phyloP scores from a whole-genome alignment of 1,140 invertebrate genomes.

The Diploscapter pachys region DNA sequence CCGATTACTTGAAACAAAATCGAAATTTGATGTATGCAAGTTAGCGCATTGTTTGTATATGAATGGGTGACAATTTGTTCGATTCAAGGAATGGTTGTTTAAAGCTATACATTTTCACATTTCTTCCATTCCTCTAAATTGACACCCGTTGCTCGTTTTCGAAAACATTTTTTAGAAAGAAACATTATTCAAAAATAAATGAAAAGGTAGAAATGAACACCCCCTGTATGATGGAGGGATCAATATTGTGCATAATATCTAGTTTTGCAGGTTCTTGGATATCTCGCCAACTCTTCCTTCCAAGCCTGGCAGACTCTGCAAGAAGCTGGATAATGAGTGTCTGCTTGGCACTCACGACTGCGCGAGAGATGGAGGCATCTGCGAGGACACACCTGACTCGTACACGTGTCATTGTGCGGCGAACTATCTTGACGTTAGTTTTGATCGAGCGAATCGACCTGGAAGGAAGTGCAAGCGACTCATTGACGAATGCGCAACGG shows the following conservation, averaged over 20 bases:
- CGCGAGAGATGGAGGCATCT: slow-evolving; percentile 54
- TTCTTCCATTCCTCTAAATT: too few species aligned
- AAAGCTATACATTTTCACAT: too few species aligned
- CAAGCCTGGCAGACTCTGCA: slow-evolving; percentile 57
- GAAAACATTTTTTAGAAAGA: too few species aligned
- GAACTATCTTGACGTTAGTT: slow-evolving; percentile 56
- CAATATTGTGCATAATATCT: too few species aligned
- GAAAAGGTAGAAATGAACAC: too few species aligned
- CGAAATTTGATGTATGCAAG: too few species aligned
- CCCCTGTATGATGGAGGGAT: too few species aligned
- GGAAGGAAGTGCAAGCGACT: slow-evolving; percentile 57
- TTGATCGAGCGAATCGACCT: slow-evolving; percentile 49
- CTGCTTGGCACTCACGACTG: slow-evolving; percentile 54
- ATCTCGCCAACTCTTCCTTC: slow-evolving; percentile 52
- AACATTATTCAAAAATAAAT: too few species aligned
- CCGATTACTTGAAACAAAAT: not conserved
- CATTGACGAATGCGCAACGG: slow-evolving; percentile 43
- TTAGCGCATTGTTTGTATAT: too few species aligned
- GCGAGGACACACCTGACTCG: slow-evolving; percentile 54
- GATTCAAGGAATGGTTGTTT: too few species aligned
- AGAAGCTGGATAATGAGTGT: slow-evolving; percentile 54
- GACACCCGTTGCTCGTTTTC: too few species aligned
- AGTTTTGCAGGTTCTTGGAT: slow-evolving; percentile 42
- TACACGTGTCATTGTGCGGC: slow-evolving; percentile 48
- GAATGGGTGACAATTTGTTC: too few species aligned